Evolutionary conservation across 2,888 invertebrate genomes (phyloP).

Genomic region (Iselma pallidipennis): DNA sequence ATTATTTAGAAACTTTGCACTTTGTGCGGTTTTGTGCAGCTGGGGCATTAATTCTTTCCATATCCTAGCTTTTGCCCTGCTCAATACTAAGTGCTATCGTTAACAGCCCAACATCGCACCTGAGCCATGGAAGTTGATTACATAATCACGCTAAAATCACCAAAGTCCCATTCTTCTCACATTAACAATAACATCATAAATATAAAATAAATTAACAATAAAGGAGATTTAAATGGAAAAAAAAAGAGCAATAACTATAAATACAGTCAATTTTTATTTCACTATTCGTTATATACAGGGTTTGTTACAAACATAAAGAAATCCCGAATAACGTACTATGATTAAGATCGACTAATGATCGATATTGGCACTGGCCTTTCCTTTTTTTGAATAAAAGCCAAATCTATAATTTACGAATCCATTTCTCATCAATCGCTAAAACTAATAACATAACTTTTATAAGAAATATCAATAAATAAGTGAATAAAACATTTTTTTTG

Average conservation of each 20-base stretch:
- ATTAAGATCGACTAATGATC: constrained; percentile 30
- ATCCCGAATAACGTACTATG: constrained; percentile 36
- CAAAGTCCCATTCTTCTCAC: constrained; percentile 1
- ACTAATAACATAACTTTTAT: constrained; percentile 30
- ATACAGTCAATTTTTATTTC: constrained; percentile 51
- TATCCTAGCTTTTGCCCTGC: constrained; percentile 32
- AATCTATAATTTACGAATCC: constrained; percentile 27
- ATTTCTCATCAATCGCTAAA: constrained; percentile 32
- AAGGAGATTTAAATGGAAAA: no score
- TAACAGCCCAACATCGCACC: constrained; percentile 20
- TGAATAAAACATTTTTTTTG: constrained; percentile 27
- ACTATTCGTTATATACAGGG: constrained; percentile 48
- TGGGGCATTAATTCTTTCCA: constrained; percentile 35
- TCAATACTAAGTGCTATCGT: constrained; percentile 24
- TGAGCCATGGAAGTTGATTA: constrained; percentile 25
- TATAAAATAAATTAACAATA: no score
- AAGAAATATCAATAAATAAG: constrained; percentile 33
- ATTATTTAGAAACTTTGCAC: constrained; percentile 53
- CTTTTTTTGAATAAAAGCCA: constrained; percentile 28
- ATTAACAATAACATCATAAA: no score
- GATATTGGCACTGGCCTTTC: constrained; percentile 45
- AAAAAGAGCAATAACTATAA: constrained; percentile 35
- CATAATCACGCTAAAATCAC: constrained; percentile 22
- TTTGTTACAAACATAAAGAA: constrained; percentile 47
- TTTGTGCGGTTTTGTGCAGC: constrained; percentile 43